Evolutionary conservation across 1,140 invertebrate species (phyloP).

Genomic region (Tetramorium parvispinum): DNA sequence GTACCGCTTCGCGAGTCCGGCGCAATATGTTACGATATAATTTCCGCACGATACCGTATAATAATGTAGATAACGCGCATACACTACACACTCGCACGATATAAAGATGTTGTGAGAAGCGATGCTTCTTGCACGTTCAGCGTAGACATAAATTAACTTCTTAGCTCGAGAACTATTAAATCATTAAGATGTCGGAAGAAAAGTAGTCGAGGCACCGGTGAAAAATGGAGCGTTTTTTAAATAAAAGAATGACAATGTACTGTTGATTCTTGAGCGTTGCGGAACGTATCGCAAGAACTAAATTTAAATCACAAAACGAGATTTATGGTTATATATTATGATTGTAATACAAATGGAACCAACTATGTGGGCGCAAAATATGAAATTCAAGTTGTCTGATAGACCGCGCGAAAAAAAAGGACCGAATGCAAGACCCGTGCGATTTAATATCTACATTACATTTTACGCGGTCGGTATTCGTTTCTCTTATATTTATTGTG

Average conservation of each 20-base stretch:
- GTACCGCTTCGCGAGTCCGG: background rate
- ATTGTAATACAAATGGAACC: background rate
- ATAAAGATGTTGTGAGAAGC: slow-evolving; percentile 38
- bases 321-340: background rate
- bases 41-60: slow-evolving; percentile 38
- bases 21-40: slow-evolving; percentile 33
- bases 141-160: slow-evolving; percentile 24
- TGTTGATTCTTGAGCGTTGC: background rate
- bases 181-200: background rate
- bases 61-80: slow-evolving; percentile 6
- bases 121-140: background rate
- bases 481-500: slow-evolving; percentile 38
- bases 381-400: slow-evolving; percentile 5
- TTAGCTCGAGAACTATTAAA: slow-evolving; percentile 14
- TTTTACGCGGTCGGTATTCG: slow-evolving; percentile 10
- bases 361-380: background rate
- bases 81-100: background rate
- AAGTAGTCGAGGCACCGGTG: background rate
- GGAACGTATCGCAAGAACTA: background rate
- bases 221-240: slow-evolving; percentile 9
- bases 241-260: background rate
- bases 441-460: slow-evolving; percentile 28
- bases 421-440: background rate
- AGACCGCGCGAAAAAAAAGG: background rate
- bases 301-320: background rate